These are phyloP conservation scores for Paramacrobiotus metropolitanus DNA, from an alignment of 1,140 invertebrate species.

Conservation along the genomic window DNA sequence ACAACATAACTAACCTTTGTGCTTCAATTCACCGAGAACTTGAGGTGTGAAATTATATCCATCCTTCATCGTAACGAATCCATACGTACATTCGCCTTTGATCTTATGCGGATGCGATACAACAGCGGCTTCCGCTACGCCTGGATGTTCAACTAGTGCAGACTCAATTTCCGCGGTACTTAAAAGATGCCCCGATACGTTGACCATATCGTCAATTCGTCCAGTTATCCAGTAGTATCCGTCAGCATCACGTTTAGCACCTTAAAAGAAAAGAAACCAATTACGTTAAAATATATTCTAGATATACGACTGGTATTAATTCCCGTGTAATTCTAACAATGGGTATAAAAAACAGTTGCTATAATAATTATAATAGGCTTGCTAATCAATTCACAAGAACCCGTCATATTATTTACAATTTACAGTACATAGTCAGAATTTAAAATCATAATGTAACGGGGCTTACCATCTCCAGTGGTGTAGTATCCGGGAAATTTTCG, in stretches of 20 bases:
- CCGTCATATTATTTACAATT: no score
- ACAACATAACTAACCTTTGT: neutral
- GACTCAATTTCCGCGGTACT: constrained; percentile 82
- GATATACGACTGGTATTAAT: no score
- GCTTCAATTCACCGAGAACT: constrained; percentile 14
- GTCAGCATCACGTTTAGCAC: constrained; percentile 65
- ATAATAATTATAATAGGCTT: no score
- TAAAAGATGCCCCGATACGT: constrained; percentile 88
- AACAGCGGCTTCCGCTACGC: constrained; percentile 75
- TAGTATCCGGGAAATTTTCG: constrained; percentile 84
- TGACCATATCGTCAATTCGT: constrained; percentile 88
- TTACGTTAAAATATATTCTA: neutral
- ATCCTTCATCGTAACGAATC: constrained; percentile 70
- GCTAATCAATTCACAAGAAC: no score
- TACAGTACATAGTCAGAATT: no score
- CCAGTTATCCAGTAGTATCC: constrained; percentile 93
- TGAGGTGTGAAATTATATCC: constrained; percentile 19
- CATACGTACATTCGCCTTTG: constrained; percentile 89
- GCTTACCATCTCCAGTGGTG: constrained; percentile 75
- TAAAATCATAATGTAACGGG: neutral
- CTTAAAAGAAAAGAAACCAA: constrained; percentile 20
- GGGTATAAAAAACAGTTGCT: no score
- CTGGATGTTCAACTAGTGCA: constrained; percentile 53
- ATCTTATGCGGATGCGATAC: constrained; percentile 73
- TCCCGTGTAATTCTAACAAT: no score